phyloP scores from a whole-genome alignment of 30 jellyfish, hydroid and myxozoan species.

The Turritopsis dohrnii region DNA sequence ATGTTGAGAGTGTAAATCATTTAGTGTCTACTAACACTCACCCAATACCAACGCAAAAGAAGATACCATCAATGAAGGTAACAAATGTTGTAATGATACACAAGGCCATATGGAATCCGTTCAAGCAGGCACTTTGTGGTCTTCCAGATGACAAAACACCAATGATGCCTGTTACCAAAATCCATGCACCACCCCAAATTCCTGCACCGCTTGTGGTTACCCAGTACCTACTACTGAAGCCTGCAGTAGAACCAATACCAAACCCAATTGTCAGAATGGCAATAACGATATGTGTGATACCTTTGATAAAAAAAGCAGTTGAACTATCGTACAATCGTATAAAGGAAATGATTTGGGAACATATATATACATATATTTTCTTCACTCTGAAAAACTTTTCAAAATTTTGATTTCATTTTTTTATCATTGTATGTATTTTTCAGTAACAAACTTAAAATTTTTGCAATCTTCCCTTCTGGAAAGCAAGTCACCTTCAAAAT shows the following conservation, averaged over 20 bases:
- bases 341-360: too few species aligned
- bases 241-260: neutral
- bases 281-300: constrained; percentile 17
- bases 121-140: neutral
- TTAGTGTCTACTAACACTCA: too few species aligned
- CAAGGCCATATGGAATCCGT: constrained; percentile 17
- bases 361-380: too few species aligned
- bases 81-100: constrained; percentile 12
- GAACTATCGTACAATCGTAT: too few species aligned
- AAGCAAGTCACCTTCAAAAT: too few species aligned
- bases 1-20: too few species aligned
- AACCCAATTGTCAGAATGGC: neutral
- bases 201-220: constrained; percentile 14
- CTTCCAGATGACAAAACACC: neutral
- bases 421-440: too few species aligned
- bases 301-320: constrained; percentile 20
- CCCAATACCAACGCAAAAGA: neutral
- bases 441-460: too few species aligned
- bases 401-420: too few species aligned
- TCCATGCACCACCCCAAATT: constrained; percentile 32
- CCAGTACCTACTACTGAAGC: constrained; percentile 1
- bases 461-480: too few species aligned
- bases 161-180: constrained; percentile 10
- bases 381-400: too few species aligned
- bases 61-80: constrained; percentile 15